Conservation (phyloP, 1,140 invertebrate genomes). For the Adelges cooleyi region DNA sequence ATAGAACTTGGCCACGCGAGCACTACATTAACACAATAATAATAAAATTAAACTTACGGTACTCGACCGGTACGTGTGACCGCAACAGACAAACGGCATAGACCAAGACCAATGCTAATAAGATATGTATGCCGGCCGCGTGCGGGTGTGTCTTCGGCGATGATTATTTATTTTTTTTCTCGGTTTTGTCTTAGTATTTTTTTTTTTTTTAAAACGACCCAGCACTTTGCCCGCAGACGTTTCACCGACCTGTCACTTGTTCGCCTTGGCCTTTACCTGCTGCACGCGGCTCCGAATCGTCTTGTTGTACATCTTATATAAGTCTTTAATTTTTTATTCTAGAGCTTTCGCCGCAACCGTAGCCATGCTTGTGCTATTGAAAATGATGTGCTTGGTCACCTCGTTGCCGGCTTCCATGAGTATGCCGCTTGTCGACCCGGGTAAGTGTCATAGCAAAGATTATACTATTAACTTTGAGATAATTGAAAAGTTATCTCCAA, state of each 20-base stretch:
- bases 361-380: not conserved
- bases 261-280: not conserved
- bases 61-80: too few species aligned
- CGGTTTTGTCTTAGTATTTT: not conserved
- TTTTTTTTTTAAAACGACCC: not conserved
- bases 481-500: too few species aligned
- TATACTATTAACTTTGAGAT: not conserved
- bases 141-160: conserved; percentile 12
- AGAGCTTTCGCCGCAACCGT: not conserved
- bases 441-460: conserved; percentile 2
- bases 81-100: not conserved
- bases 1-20: conserved; percentile 2
- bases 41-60: conserved; percentile 29
- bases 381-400: not conserved
- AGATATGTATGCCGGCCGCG: conserved; percentile 1
- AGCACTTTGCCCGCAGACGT: not conserved
- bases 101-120: too few species aligned
- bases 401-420: conserved; percentile 19
- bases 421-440: conserved; percentile 29
- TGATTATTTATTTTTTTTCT: not conserved
- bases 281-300: not conserved
- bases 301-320: not conserved
- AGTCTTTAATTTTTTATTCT: conserved; percentile 9
- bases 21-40: not conserved
- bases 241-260: not conserved